Evolutionary conservation across 2,113 vertebrate genomes (phyloP), one percentile per base, ranked within the genome.

Genomic region (Salvelinus alpinus): DNA sequence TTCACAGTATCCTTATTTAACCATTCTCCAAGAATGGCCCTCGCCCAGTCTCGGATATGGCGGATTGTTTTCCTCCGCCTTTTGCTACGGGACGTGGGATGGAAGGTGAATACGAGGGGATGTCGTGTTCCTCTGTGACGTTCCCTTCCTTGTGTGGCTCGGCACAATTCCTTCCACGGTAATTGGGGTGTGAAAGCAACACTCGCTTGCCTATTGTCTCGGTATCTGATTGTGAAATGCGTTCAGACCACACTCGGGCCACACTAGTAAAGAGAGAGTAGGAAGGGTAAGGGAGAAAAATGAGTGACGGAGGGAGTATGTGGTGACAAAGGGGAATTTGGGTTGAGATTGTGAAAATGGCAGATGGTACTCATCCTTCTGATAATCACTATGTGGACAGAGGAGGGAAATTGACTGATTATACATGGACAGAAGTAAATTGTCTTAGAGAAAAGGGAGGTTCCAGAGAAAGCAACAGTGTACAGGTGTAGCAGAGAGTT

Each of bases 101-200:
- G 70, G 78, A 73, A 84, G 27, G 72, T 4, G 82, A 84, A 77
- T 70, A 70, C 74, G 79, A 62, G 78, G 80, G 84, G 84, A 54
- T 88, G 85, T 90, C 82, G 78, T 86, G 84, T 87, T 90, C 83
- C 79, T 78, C 62, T 1, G 84, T 75, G 84, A 34, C 51, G 16
- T 62, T 54, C 14, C 27, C 22, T 38, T 69, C n/a, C 85, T 90
- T 85, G 78, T 86, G 84, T 88, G 88, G 82, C 78, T 78, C 60
- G 1, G 82, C 76, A 81, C 79, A 84, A 86, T 79, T 48, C 80
- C 81, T 86, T 85, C 87, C 80, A 85, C 78, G 75, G 78, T 84
- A 87, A 91, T 88, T 88, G 85, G 51, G 86, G 86, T 88, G 86
- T 83, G 88, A 87, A 87, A 85, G 82, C 89, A 87, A 84, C 87